Conservation (phyloP, 2,113 vertebrate species). For the Hassar affinis region DNA sequence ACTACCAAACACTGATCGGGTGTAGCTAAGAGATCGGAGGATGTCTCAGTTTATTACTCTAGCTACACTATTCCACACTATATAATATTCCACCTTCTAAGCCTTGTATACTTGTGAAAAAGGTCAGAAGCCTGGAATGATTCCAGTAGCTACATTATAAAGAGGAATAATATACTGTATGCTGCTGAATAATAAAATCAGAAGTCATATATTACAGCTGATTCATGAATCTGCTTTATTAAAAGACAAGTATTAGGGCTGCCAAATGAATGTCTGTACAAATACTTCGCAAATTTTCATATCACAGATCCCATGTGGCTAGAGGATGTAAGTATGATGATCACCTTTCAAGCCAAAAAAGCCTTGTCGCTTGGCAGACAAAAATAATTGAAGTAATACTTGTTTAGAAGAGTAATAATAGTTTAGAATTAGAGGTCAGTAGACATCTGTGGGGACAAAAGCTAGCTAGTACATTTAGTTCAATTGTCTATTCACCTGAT, state of each 20-base stretch:
- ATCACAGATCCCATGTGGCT: neutral
- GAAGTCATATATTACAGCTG: neutral
- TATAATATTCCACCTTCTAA: neutral
- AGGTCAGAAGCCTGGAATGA: neutral
- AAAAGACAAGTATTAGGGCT: neutral
- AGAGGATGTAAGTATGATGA: neutral
- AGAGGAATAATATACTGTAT: neutral
- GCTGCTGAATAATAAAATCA: neutral
- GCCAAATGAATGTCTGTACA: neutral
- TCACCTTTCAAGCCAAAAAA: neutral
- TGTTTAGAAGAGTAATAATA: neutral
- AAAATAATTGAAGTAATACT: neutral
- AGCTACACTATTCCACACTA: neutral
- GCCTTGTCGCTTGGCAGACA: neutral
- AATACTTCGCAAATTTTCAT: neutral
- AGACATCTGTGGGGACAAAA: neutral
- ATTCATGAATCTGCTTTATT: neutral
- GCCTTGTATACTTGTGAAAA: neutral
- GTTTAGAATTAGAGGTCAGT: neutral
- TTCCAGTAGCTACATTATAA: neutral
- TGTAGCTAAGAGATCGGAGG: neutral
- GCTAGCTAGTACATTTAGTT: too few species aligned
- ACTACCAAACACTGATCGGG: neutral
- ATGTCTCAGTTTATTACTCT: neutral
- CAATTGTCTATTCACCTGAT: too few species aligned